phyloP scores from a whole-genome alignment of 2,888 invertebrate species.

The Drosophila mimetica region DNA sequence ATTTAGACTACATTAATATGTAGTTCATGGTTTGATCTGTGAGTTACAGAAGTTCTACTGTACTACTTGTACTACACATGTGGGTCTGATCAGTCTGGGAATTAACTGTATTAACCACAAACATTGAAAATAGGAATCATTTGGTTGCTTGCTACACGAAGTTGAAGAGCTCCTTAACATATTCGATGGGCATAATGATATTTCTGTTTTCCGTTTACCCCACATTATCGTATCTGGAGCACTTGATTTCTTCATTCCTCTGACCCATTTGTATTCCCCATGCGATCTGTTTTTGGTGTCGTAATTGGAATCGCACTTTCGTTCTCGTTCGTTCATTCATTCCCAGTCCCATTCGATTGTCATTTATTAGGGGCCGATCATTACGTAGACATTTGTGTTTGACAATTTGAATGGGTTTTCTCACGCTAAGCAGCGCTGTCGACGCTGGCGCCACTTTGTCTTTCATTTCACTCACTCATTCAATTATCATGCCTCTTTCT shows the following conservation, averaged over 20 bases:
- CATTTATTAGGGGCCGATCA: slow-evolving; percentile 60
- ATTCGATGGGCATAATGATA: too few relatives aligned
- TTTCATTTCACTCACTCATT: slow-evolving; percentile 58
- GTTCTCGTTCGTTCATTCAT: slow-evolving; percentile 27
- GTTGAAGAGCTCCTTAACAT: too few relatives aligned
- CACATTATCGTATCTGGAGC: not conserved
- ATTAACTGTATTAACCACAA: too few relatives aligned
- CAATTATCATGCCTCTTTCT: slow-evolving; percentile 60
- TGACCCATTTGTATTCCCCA: slow-evolving; percentile 11
- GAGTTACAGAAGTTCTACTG: too few relatives aligned
- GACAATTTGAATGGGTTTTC: slow-evolving; percentile 75
- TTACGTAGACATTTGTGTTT: slow-evolving; percentile 64
- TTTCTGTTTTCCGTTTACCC: not conserved
- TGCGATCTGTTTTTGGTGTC: slow-evolving; percentile 10
- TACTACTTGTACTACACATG: too few relatives aligned
- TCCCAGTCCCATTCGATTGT: slow-evolving; percentile 55
- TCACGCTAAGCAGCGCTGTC: slow-evolving; percentile 72
- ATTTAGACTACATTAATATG: too few relatives aligned
- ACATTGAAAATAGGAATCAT: too few relatives aligned
- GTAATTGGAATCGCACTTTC: slow-evolving; percentile 38
- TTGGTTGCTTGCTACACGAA: too few relatives aligned
- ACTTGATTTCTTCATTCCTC: not conserved
- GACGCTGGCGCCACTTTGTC: slow-evolving; percentile 64
- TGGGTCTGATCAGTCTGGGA: too few relatives aligned
- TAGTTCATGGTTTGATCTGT: too few relatives aligned